Conservation (phyloP, 35 echinoderm and acorn worm species). For the Acanthaster planci region DNA sequence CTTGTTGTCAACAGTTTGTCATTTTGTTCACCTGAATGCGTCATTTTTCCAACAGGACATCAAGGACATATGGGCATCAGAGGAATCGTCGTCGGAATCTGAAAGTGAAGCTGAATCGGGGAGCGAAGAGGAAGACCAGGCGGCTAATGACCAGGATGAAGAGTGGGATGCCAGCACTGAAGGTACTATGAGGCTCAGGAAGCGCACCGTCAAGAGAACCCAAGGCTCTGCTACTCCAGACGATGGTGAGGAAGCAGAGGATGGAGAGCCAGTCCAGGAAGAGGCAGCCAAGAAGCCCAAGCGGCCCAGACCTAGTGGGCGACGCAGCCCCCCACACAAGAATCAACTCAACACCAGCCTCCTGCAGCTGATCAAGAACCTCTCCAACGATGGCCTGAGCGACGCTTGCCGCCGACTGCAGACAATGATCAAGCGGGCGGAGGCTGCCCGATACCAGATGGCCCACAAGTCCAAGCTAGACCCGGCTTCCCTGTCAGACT, state of each 20-base stretch:
- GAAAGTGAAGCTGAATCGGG: conserved; percentile 1
- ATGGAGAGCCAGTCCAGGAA: background rate
- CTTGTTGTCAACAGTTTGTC: no score
- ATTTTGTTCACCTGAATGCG: no score
- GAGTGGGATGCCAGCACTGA: background rate
- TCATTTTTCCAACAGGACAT: conserved; percentile 23
- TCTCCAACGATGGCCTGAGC: background rate
- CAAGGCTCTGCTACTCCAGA: background rate
- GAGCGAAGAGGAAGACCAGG: background rate
- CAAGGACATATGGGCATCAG: conserved; percentile 44
- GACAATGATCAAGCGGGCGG: background rate
- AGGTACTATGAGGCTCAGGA: conserved; percentile 2
- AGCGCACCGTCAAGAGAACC: background rate
- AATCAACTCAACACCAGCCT: conserved; percentile 25
- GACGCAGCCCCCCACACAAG: background rate
- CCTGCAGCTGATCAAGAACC: background rate
- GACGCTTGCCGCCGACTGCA: background rate
- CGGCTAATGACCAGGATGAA: background rate
- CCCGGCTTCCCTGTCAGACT: background rate
- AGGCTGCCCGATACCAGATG: background rate
- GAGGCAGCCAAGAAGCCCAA: background rate
- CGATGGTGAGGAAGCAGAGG: background rate
- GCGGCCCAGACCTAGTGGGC: background rate
- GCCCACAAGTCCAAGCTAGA: background rate
- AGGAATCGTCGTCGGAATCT: conserved; percentile 36